These are phyloP conservation scores for Temnothorax ravouxi DNA, from an alignment of 2,888 invertebrate genomes.

Conservation along the genomic window DNA sequence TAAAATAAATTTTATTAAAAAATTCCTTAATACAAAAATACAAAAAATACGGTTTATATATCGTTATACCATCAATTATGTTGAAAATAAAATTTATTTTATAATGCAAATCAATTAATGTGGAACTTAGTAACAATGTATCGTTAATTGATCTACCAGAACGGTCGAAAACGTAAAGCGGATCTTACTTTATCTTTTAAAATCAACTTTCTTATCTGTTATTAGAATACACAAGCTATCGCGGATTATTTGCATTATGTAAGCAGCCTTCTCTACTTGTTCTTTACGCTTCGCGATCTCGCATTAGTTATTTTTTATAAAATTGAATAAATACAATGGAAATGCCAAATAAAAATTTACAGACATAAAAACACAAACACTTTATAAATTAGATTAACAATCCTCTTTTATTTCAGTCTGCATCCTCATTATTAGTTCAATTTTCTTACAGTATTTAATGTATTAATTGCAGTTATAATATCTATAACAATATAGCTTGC, in stretches of 20 bases:
- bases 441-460: conserved; percentile 76
- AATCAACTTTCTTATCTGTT: conserved; percentile 33
- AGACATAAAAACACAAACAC: conserved; percentile 74
- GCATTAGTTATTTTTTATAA: conserved; percentile 20
- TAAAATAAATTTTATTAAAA: not conserved
- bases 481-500: conserved; percentile 7
- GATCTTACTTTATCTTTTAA: conserved; percentile 48
- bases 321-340: conserved; percentile 81
- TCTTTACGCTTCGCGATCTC: not conserved
- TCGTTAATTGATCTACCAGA: conserved; percentile 27
- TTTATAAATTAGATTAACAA: conserved; percentile 63
- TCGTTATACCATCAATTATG: not conserved
- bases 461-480: conserved; percentile 57
- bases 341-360: conserved; percentile 83
- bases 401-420: conserved; percentile 62
- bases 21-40: not conserved
- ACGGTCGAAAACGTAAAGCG: conserved; percentile 32
- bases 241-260: conserved; percentile 9
- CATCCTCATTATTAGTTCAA: conserved; percentile 71
- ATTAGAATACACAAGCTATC: conserved; percentile 14
- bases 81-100: conserved; percentile 5
- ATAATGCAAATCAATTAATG: not conserved
- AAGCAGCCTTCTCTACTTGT: not conserved
- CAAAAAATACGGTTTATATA: not conserved
- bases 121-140: not conserved